Evolutionary conservation across 2,113 vertebrate species (phyloP).

Genomic region (Callipepla californica): DNA sequence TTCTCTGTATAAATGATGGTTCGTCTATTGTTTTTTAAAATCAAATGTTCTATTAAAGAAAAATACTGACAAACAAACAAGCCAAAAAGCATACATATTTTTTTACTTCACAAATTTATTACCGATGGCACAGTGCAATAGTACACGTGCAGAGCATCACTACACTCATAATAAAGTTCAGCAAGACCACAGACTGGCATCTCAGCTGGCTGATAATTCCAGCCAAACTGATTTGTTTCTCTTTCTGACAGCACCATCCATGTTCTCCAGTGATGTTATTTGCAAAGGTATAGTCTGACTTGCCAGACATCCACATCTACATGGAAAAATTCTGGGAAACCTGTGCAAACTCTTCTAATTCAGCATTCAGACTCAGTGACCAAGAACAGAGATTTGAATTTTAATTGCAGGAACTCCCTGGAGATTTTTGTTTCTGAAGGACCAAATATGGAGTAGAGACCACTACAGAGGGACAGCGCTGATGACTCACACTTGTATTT

Average conservation of each 20-base stretch:
- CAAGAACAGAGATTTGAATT: background rate
- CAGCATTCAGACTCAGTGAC: background rate
- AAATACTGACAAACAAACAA: background rate
- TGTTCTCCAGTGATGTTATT: background rate
- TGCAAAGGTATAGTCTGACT: background rate
- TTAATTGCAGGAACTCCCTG: background rate
- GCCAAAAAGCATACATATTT: background rate
- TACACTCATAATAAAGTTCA: background rate
- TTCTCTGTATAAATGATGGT: background rate
- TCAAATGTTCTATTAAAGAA: background rate
- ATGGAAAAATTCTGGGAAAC: background rate
- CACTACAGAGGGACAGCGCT: accelerated
- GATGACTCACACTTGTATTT: accelerated
- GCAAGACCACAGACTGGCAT: background rate
- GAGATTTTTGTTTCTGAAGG: background rate
- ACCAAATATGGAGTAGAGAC: background rate
- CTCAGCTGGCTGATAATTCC: background rate
- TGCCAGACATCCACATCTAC: background rate
- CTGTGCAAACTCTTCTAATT: background rate
- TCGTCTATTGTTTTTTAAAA: background rate
- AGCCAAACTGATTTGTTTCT: background rate
- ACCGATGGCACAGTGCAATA: background rate
- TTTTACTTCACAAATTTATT: background rate
- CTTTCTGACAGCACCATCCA: background rate
- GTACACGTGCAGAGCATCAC: background rate